Percentiles rank a stretch among this genome's conserved stretches.
These are phyloP conservation scores for Drymodes brunneopygia DNA, from an alignment of 2,113 vertebrate species.

Conservation along the genomic window DNA sequence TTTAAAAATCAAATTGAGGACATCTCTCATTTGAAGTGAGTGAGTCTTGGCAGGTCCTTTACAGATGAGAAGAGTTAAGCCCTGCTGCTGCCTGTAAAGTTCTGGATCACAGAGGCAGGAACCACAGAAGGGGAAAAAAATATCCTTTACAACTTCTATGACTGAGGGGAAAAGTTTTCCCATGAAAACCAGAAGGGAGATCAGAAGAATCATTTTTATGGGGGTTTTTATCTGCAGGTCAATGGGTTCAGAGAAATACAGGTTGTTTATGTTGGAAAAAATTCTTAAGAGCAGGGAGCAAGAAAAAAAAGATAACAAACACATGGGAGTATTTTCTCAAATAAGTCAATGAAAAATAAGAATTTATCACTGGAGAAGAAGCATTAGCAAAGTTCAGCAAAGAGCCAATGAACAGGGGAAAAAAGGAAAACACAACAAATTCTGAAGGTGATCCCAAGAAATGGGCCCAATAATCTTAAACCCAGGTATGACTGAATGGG, in stretches of 20 bases:
- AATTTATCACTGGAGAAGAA: neutral
- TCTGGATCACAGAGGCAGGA: neutral
- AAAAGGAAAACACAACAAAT: neutral
- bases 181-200: neutral
- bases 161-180: neutral
- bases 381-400: constrained; percentile 21
- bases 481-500: neutral
- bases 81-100: neutral
- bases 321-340: neutral
- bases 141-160: neutral
- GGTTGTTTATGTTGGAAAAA: constrained; percentile 15
- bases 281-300: neutral
- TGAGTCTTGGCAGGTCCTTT: constrained; percentile 20
- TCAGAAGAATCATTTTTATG: neutral
- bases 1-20: constrained; percentile 42
- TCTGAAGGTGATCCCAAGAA: neutral
- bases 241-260: constrained; percentile 21
- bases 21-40: constrained; percentile 41
- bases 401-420: neutral
- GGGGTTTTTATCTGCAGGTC: constrained; percentile 55
- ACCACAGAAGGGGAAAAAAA: neutral
- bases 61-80: neutral
- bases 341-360: constrained; percentile 19
- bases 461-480: neutral
- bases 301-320: neutral